phyloP scores from a whole-genome alignment of 1,140 invertebrate species.

The Cyphomyrmex costatus region DNA sequence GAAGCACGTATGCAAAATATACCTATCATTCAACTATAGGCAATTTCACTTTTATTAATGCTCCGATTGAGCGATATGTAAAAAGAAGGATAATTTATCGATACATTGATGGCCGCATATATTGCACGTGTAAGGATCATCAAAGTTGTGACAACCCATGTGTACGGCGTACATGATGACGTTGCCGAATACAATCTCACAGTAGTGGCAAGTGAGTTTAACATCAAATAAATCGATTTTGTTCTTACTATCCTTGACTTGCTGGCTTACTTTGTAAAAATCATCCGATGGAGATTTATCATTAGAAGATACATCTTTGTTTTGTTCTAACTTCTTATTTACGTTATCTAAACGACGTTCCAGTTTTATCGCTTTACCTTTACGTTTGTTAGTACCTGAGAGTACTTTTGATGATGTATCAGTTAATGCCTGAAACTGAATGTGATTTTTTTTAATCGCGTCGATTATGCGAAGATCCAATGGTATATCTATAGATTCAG shows the following conservation, averaged over 20 bases:
- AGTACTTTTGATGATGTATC: conserved; percentile 27
- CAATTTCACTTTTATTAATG: conserved; percentile 87
- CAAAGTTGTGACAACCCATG: conserved; percentile 97
- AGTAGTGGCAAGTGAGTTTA: conserved; percentile 92
- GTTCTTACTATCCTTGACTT: not conserved
- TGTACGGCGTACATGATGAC: conserved; percentile 97
- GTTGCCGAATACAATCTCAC: conserved; percentile 96
- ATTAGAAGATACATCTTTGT: not conserved
- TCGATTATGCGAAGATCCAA: conserved; percentile 88
- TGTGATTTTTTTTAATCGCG: not conserved
- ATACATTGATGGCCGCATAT: conserved; percentile 95
- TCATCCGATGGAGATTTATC: not conserved
- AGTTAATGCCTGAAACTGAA: conserved; percentile 24
- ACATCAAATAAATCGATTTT: not conserved
- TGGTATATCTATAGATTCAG: not conserved
- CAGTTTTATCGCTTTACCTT: conserved; percentile 93
- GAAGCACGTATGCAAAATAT: not conserved
- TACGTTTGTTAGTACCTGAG: conserved; percentile 90
- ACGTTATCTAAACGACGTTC: conserved; percentile 88
- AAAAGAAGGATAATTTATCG: conserved; percentile 95
- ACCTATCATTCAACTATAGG: not conserved
- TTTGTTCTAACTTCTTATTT: conserved; percentile 62
- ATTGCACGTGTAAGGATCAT: conserved; percentile 97
- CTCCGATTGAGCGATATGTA: conserved; percentile 95
- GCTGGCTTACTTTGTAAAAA: not conserved